Percentiles rank a stretch among this genome's conserved stretches.
These are phyloP conservation scores for Metaphire vulgaris DNA, from an alignment of 1,140 invertebrate species.

Conservation along the genomic window DNA sequence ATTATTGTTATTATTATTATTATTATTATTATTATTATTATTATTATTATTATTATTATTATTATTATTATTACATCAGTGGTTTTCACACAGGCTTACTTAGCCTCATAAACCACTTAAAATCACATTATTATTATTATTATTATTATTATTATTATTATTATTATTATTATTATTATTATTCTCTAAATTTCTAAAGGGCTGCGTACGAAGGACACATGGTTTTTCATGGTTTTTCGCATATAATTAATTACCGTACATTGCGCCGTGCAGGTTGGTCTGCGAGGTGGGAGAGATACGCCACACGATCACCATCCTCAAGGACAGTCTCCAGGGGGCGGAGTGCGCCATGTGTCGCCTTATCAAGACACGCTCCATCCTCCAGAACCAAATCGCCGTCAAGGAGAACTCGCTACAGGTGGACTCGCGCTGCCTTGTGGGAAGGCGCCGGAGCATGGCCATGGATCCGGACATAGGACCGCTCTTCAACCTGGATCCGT, in stretches of 20 bases:
- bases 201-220: background rate
- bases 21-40: too few relatives aligned
- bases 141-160: background rate
- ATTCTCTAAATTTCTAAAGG: background rate
- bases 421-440: constrained; percentile 83
- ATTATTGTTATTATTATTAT: too few relatives aligned
- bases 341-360: constrained; percentile 65
- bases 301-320: constrained; percentile 48
- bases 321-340: constrained; percentile 49
- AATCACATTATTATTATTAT: background rate
- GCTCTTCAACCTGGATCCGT: constrained; percentile 40
- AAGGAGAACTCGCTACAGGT: constrained; percentile 86
- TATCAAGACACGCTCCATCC: constrained; percentile 68
- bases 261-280: constrained; percentile 52
- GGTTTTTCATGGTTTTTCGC: background rate
- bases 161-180: background rate
- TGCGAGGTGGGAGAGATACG: constrained; percentile 50
- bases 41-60: too few relatives aligned
- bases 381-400: constrained; percentile 78
- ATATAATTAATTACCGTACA: background rate
- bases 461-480: constrained; percentile 52
- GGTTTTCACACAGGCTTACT: too few relatives aligned
- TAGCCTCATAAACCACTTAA: too few relatives aligned
- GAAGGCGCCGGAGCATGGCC: constrained; percentile 64
- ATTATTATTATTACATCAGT: too few relatives aligned